Evolutionary conservation across 2,113 vertebrate genomes (phyloP), one percentile per base, ranked within the genome.

Genomic region (Burhinus bistriatus): DNA sequence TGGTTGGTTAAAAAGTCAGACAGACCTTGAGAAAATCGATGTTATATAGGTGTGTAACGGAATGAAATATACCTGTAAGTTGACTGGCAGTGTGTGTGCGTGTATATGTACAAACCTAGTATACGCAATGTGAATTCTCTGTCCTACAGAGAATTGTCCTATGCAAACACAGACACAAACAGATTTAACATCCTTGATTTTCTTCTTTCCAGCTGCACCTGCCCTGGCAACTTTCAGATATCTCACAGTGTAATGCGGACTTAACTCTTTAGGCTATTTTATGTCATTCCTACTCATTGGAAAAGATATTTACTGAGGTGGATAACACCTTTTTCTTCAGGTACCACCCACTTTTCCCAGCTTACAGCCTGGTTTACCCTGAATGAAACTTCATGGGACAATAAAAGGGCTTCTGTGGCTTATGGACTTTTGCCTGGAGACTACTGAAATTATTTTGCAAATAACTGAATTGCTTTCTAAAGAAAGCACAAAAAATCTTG

Each of bases 81-180:
- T 80, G n/a, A 42, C 44, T 42, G 55, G 2, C 6, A 77, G 20
- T 45, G 3, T 59, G 7, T 29, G 22, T 45, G 3, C 42, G 1
- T 38, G 9, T 36, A 8, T 29, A 29, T 29, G 29, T 2, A 25
- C 0, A 42, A 0, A 29, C 3, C 2, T 27, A 3, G 38, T 12
- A 47, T 12, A 26, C 16, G 40, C 19, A 79, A 65, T 22, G 20
- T 51, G 25, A 72, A 72, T 85, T 65, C 6, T 83, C 9, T 75
- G 3, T 79, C 59, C 21, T 36, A 25, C 21, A 73, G 44, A 44
- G 44, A 44, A 15, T 15, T 44, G 44, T 44, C 44, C 44, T 4
- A 64, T 6, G 66, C 6, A 44, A 66, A 51, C 15, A 51, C 5
- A 52, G 18, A 69, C 51, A 58, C 6, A 83, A 51, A 59, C 15